Evolutionary conservation across 2,888 invertebrate species (phyloP).

Genomic region (Meiosimyza platycephala): DNA sequence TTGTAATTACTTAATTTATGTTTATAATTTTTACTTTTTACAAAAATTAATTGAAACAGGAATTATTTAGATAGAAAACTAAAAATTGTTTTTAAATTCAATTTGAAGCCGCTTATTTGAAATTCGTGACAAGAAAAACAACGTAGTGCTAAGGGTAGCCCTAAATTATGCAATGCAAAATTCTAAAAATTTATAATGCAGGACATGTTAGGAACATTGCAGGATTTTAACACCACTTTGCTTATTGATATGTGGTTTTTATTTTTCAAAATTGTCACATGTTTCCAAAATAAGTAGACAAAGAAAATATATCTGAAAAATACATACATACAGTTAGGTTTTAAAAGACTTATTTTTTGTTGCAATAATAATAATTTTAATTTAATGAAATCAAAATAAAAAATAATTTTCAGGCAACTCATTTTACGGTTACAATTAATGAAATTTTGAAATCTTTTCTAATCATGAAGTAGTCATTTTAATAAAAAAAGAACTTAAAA

Average conservation of each 20-base stretch:
- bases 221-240: conserved; percentile 11
- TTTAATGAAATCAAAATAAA: conserved; percentile 17
- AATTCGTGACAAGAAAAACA: conserved; percentile 18
- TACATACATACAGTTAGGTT: conserved; percentile 37
- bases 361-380: conserved; percentile 10
- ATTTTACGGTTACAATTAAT: conserved; percentile 7
- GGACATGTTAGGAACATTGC: conserved; percentile 33
- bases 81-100: too few species aligned
- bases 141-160: conserved; percentile 42
- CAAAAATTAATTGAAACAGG: conserved; percentile 41
- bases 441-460: conserved; percentile 27
- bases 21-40: conserved; percentile 31
- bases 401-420: neutral
- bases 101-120: too few species aligned
- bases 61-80: conserved; percentile 7
- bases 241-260: conserved; percentile 40
- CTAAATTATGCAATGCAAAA: conserved; percentile 27
- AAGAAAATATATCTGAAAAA: conserved; percentile 30
- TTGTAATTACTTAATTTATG: conserved; percentile 31
- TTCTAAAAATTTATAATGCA: too few species aligned
- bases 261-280: conserved; percentile 28
- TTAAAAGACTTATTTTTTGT: conserved; percentile 6
- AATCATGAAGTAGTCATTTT: neutral
- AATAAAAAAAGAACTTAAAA: neutral
- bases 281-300: conserved; percentile 5